phyloP scores from a whole-genome alignment of 2,888 invertebrate species.

The Stenchaetothrips biformis region DNA sequence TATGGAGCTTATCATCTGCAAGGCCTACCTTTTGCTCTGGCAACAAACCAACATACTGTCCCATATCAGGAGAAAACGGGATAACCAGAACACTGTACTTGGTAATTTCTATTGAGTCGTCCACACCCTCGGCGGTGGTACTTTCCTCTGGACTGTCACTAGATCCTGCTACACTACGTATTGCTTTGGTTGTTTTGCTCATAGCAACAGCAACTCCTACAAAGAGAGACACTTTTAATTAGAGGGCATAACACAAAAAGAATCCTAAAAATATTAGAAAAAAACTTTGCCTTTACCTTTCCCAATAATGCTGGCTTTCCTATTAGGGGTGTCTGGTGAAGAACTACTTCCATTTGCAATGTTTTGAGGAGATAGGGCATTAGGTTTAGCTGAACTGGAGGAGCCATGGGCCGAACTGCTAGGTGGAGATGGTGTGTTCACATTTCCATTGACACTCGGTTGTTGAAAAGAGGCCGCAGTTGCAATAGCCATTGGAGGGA shows the following conservation, averaged over 20 bases:
- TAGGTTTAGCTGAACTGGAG: background rate
- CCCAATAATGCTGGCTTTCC: conserved; percentile 43
- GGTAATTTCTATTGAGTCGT: conserved; percentile 3
- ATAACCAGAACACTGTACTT: conserved; percentile 58
- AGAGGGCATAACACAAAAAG: background rate
- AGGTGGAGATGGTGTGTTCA: background rate
- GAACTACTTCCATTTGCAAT: background rate
- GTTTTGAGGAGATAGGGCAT: background rate
- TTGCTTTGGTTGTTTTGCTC: conserved; percentile 20
- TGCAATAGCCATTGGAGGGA: conserved; percentile 40
- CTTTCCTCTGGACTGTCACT: conserved; percentile 32
- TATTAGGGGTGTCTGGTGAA: background rate
- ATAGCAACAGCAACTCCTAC: conserved; percentile 20
- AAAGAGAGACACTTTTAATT: background rate
- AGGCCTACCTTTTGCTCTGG: conserved; percentile 54
- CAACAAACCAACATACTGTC: conserved; percentile 59
- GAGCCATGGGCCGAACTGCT: background rate
- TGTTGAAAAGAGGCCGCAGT: background rate
- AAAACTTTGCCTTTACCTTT: conserved; percentile 43
- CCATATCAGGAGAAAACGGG: conserved; percentile 55
- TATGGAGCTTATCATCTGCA: background rate
- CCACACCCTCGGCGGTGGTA: conserved; percentile 35
- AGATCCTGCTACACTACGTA: background rate
- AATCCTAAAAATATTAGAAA: background rate
- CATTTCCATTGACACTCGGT: background rate